Evolutionary conservation across 2,888 invertebrate genomes (phyloP).

Genomic region (Aelia acuminata): DNA sequence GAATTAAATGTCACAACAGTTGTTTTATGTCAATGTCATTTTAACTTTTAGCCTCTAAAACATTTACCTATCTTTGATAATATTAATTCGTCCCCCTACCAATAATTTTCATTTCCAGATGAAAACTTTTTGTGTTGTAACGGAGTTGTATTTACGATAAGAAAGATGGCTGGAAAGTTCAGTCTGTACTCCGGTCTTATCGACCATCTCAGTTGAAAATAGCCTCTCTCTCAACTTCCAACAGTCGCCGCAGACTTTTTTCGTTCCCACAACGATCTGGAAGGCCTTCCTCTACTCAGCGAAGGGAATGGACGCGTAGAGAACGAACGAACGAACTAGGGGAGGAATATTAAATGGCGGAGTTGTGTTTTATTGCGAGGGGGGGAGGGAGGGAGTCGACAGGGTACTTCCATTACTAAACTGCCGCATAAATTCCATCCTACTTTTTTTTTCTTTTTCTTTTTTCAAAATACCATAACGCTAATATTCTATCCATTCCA

Average conservation of each 20-base stretch:
- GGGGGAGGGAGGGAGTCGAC: background rate
- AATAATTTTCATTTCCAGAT: too few species aligned
- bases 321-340: background rate
- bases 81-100: too few species aligned
- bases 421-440: background rate
- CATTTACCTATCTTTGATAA: too few species aligned
- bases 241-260: background rate
- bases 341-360: conserved; percentile 27
- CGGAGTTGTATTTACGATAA: too few species aligned
- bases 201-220: background rate
- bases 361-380: conserved; percentile 10
- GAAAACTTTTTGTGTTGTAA: too few species aligned
- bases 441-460: background rate
- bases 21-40: too few species aligned
- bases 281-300: background rate
- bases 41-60: too few species aligned
- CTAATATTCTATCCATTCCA: background rate
- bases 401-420: conserved; percentile 8
- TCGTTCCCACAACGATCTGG: background rate
- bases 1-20: too few species aligned
- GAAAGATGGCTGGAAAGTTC: too few species aligned
- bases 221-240: background rate
- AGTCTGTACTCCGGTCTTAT: too few species aligned
- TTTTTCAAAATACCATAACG: background rate
- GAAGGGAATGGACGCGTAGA: background rate